Base-by-base conservation (phyloP, 35 echinoderm and acorn worm species). In the Strongylocentrotus purpuratus region DNA sequence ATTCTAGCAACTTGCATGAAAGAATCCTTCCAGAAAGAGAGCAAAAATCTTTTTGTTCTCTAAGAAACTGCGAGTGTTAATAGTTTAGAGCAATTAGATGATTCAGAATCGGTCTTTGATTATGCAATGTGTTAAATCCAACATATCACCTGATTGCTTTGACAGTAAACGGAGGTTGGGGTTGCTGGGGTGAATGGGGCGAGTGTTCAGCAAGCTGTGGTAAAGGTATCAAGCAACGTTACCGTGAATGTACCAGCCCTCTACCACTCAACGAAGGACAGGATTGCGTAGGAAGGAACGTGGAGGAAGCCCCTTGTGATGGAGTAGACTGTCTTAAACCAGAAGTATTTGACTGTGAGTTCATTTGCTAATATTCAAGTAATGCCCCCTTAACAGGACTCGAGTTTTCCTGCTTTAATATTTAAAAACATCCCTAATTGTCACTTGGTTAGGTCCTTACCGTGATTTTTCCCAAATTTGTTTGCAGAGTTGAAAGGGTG, bases 131-230 rank as follows among this genome's bases (percentile, higher is more conserved):
- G 11, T 10, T 55, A 55, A 55, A 55, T 78, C 65, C 65, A 78
- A 78, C 65, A 25, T 78, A 18, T n/a, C 25, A 28, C 20, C 65
- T 18, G 7, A 5, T 78, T 71, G 18, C 7, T 9, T 89, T 46
- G 45, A 22, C 87, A 98, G 98, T 99, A 32, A 93, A 97, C 70
- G 98, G 98, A 65, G 94, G 95, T 35, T 99, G 98, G 98, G 70
- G 92, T 35, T 97, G 97, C 90, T 99, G 98, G 98, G 86, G 94
- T 31, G 94, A 95, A 14, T 99, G 95, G 95, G 78, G 65, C 4
- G 98, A 97, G 9, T 99, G 98, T 88, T 96, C 97, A 14, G 97
- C 87, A 12, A 95, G 92, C 32, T 96, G 97, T 60, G 98, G 97
- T 17, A 94, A 15, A 4, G 96, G 96, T 7, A 48, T 71, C 59